These are phyloP conservation scores for Trinectes maculatus DNA, from an alignment of 2,113 vertebrate genomes.

Conservation along the genomic window DNA sequence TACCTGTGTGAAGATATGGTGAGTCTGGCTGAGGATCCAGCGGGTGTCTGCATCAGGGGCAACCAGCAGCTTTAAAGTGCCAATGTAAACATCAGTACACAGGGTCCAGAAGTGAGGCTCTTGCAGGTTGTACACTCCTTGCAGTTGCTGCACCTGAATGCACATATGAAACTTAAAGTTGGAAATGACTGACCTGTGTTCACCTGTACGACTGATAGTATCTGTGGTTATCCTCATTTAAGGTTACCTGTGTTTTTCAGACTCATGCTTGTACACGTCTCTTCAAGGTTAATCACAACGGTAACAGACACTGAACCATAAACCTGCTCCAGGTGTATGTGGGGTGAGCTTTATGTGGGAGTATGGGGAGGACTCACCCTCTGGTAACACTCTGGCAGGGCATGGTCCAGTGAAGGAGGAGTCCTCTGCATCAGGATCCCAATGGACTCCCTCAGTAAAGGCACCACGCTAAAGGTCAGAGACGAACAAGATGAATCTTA, in stretches of 20 bases:
- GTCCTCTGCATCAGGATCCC: constrained; percentile 98
- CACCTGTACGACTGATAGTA: too few species aligned
- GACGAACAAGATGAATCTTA: too few species aligned
- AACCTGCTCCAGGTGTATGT: background rate
- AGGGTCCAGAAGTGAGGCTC: constrained; percentile 99
- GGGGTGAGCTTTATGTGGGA: background rate
- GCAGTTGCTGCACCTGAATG: constrained; percentile 94
- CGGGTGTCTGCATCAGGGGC: constrained; percentile 94
- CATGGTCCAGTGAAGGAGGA: constrained; percentile 88
- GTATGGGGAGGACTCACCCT: constrained; percentile 84
- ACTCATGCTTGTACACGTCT: too few species aligned
- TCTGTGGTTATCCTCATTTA: too few species aligned
- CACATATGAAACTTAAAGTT: too few species aligned
- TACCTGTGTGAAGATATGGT: constrained; percentile 99
- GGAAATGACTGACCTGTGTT: background rate
- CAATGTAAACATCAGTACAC: constrained; percentile 95
- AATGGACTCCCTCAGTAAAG: constrained; percentile 92
- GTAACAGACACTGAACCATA: too few species aligned
- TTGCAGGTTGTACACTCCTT: constrained; percentile 95
- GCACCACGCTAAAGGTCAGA: constrained; percentile 88
- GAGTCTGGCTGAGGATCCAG: constrained; percentile 98
- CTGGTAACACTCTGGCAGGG: constrained; percentile 95
- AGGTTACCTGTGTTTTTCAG: too few species aligned
- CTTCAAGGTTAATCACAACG: too few species aligned
- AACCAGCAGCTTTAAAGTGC: constrained; percentile 93